Base-by-base conservation (phyloP, 2,888 invertebrate genomes). In the Pandemis heparana region DNA sequence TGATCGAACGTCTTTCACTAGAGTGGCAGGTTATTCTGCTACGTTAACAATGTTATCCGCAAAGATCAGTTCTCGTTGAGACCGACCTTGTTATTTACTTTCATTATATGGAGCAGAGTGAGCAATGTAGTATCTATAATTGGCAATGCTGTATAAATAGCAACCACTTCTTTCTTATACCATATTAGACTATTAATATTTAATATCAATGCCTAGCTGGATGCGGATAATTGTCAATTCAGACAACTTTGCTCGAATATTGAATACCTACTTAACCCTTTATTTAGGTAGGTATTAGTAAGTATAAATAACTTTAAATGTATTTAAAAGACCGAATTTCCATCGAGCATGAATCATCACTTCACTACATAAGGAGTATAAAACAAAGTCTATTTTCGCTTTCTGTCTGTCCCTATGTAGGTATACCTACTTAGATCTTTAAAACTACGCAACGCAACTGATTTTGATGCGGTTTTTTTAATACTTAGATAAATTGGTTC, bases 81-180 rank as follows among this genome's bases (percentile, higher is more conserved):
- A 65, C 69, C 73, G 82, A 79, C 85, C 87, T 87, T 83, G 83
- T 79, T 83, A 78, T 71, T 71, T 77, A 83, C 84, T 87, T 83
- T 87, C 81, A 78, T 70, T 66, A 67, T 70, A 68, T 81, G 79
- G 76, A 76, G 74, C 70, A 74, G 64, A 61, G 68, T 32, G 56
- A 69, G 51, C 32, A 61, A 60, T 61, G 51, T 63, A 46, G 39
- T 39, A 41, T 5, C 10, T 62, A 62, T 62, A 46, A 72, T 67
- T 72, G 62, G 46, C 53, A 32, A 59, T 48, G 68, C 63, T 48
- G 51, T 41, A 59, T 48, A 71, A 41, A 51, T 73, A 43, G 62
- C 67, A 64, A 73, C 59, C 63, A 69, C 48, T 8, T 18, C 39
- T n/a, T n/a, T 48, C 4, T 5, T 12, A 43, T 43, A 43, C 43